These are phyloP conservation scores for Cydia strobilella DNA, from an alignment of 1,140 invertebrate genomes.

Conservation along the genomic window DNA sequence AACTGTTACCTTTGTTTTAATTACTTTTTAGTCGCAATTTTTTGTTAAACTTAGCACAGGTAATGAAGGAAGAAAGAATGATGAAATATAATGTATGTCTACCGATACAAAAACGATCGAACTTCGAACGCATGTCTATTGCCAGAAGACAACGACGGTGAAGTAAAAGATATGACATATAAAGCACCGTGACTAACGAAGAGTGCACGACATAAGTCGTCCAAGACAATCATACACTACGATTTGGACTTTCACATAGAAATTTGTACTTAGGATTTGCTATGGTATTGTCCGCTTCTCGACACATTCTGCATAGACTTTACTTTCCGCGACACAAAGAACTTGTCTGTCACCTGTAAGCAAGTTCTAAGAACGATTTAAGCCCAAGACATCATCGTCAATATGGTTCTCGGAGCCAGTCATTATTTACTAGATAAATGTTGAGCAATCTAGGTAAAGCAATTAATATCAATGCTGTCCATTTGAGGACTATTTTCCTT, in stretches of 20 bases:
- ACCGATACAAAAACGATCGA: not conserved
- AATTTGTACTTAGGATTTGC: conserved; percentile 23
- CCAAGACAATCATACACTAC: conserved; percentile 2
- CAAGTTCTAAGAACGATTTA: conserved; percentile 3
- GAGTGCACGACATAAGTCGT: conserved; percentile 2
- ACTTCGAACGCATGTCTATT: not conserved
- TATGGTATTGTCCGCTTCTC: conserved; percentile 6
- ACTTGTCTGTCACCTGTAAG: not conserved
- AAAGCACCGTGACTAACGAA: conserved; percentile 5
- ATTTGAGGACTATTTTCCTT: conserved; percentile 15
- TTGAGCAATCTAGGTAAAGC: conserved; percentile 20
- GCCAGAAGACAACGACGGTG: not conserved
- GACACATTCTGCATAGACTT: not conserved
- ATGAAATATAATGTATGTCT: no score
- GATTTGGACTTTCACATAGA: conserved; percentile 30
- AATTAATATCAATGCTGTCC: conserved; percentile 28
- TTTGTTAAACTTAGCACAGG: no score
- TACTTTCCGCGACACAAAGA: not conserved
- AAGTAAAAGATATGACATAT: conserved; percentile 1
- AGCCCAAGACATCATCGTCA: not conserved
- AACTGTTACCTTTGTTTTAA: no score
- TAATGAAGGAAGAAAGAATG: no score
- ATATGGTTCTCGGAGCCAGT: not conserved
- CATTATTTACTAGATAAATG: not conserved
- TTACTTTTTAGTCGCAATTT: no score